These are phyloP conservation scores for Lasioglossum baleicum DNA, from an alignment of 1,140 invertebrate genomes.

Conservation along the genomic window DNA sequence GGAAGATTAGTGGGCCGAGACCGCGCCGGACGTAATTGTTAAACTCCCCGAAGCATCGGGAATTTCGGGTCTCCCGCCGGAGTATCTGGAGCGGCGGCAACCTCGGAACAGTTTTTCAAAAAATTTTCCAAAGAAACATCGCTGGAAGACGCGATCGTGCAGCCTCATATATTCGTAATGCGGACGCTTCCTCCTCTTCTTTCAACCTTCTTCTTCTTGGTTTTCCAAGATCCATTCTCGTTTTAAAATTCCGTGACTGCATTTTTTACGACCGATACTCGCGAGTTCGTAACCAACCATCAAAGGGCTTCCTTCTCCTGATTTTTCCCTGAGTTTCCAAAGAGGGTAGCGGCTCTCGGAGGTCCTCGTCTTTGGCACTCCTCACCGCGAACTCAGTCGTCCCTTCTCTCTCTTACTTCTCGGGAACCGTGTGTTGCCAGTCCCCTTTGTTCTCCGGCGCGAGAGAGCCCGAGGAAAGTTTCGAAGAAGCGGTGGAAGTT, in stretches of 20 bases:
- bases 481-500: neutral
- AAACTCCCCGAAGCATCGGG: neutral
- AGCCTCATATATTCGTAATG: conserved; percentile 63
- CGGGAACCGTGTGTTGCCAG: too few species aligned
- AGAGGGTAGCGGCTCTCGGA: too few species aligned
- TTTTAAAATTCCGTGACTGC: conserved; percentile 38
- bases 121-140: too few species aligned
- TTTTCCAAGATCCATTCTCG: conserved; percentile 26
- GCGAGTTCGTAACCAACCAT: conserved; percentile 18
- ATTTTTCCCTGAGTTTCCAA: neutral
- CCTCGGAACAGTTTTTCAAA: too few species aligned
- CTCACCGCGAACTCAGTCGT: too few species aligned
- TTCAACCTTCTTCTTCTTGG: conserved; percentile 36
- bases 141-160: neutral
- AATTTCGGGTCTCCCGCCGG: neutral
- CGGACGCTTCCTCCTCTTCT: conserved; percentile 53
- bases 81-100: too few species aligned
- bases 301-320: neutral
- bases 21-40: conserved; percentile 16
- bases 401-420: neutral
- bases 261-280: conserved; percentile 13
- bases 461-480: neutral
- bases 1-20: neutral
- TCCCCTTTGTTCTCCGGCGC: conserved; percentile 14
- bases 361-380: neutral